These are phyloP conservation scores for Arenicola marina DNA, from an alignment of 2,888 invertebrate species.

Conservation along the genomic window DNA sequence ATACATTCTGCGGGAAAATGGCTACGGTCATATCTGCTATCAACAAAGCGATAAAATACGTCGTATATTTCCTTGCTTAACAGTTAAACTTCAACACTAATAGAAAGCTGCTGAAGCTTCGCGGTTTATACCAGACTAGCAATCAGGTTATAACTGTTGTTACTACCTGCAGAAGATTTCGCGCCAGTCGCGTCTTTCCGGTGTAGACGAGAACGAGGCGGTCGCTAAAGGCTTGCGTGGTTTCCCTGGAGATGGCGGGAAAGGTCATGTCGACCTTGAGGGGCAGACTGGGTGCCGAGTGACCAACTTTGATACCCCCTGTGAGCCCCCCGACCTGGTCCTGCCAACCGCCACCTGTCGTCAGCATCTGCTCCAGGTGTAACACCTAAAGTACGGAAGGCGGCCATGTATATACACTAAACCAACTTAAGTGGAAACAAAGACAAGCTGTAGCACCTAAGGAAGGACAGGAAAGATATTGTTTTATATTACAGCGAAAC, in stretches of 20 bases:
- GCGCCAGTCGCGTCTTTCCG: constrained; percentile 65
- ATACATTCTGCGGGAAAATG: constrained; percentile 62
- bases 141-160: too few relatives aligned
- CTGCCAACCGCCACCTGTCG: constrained; percentile 68
- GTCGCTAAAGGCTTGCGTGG: constrained; percentile 54
- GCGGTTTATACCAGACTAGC: too few relatives aligned
- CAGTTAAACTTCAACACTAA: neutral
- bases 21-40: too few relatives aligned
- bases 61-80: too few relatives aligned
- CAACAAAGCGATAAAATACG: too few relatives aligned
- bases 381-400: constrained; percentile 64
- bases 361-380: constrained; percentile 65
- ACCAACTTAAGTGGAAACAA: too few relatives aligned
- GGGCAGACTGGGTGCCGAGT: constrained; percentile 54
- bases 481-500: too few relatives aligned
- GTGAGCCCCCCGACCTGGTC: constrained; percentile 65
- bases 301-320: constrained; percentile 62
- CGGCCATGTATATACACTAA: too few relatives aligned
- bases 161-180: constrained; percentile 64
- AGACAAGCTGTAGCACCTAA: too few relatives aligned
- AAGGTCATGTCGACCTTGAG: constrained; percentile 51
- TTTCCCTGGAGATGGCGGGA: constrained; percentile 43
- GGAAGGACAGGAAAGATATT: too few relatives aligned
- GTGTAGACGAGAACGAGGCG: constrained; percentile 65
- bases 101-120: too few relatives aligned